Percentiles rank a stretch among this genome's conserved stretches.
Conservation (phyloP, 2,888 invertebrate species). For the Campopleginae sp. region DNA sequence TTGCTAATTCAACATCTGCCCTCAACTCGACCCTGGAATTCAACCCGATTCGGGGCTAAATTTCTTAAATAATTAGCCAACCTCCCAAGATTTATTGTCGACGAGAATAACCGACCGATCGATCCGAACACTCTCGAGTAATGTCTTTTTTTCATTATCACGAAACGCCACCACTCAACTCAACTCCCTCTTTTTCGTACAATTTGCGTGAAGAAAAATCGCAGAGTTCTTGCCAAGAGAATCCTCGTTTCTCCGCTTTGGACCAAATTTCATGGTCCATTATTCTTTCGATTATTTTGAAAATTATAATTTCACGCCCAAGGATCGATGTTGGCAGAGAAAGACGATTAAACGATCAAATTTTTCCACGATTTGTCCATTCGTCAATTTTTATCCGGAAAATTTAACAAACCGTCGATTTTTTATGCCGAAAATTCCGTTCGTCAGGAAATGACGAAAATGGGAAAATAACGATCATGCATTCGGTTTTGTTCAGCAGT, state of each 20-base stretch:
- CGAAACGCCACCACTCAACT: not conserved
- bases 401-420: not conserved
- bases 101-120: slow-evolving; percentile 41
- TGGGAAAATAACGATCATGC: not conserved
- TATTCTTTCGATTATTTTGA: not conserved
- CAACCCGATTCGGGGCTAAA: slow-evolving; percentile 18
- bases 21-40: slow-evolving; percentile 13
- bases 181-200: slow-evolving; percentile 6
- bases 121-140: slow-evolving; percentile 46
- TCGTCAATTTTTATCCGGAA: not conserved
- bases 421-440: not conserved
- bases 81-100: slow-evolving; percentile 50
- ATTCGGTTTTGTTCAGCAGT: slow-evolving; percentile 85
- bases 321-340: not conserved
- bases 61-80: slow-evolving; percentile 59
- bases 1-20: slow-evolving; percentile 29
- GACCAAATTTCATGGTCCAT: not conserved
- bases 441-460: not conserved
- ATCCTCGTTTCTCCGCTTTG: not conserved
- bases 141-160: slow-evolving; percentile 54
- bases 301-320: not conserved
- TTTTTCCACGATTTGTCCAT: not conserved
- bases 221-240: not conserved
- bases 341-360: not conserved
- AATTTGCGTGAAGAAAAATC: slow-evolving; percentile 29